These are phyloP conservation scores for Eilema griseolum DNA, from an alignment of 2,888 invertebrate genomes.

Conservation along the genomic window DNA sequence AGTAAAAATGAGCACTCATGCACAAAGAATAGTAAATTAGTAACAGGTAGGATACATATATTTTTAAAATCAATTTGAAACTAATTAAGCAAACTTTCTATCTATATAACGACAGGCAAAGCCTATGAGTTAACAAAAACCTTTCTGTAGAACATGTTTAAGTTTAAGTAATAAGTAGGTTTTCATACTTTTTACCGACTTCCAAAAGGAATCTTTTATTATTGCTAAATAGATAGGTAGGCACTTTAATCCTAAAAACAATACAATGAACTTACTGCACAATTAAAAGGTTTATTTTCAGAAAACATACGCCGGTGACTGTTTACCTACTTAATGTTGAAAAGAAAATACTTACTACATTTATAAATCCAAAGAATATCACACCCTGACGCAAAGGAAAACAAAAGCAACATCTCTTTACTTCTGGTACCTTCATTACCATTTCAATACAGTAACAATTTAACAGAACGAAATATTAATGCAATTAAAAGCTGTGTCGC, in stretches of 20 bases:
- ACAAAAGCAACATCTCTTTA: constrained; percentile 78
- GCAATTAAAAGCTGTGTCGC: constrained; percentile 24
- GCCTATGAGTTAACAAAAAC: too few species aligned
- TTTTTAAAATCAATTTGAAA: too few species aligned
- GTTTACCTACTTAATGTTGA: background rate
- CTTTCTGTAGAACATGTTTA: too few species aligned
- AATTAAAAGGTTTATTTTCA: background rate
- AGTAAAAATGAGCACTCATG: too few species aligned
- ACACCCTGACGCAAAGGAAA: constrained; percentile 77
- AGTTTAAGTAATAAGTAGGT: too few species aligned
- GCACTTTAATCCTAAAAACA: background rate
- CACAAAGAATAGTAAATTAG: too few species aligned
- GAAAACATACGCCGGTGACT: background rate
- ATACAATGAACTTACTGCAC: background rate
- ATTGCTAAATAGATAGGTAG: too few species aligned
- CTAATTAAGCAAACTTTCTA: too few species aligned
- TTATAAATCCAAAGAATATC: constrained; percentile 76
- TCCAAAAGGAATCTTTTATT: too few species aligned
- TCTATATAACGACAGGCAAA: too few species aligned
- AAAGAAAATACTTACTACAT: constrained; percentile 71
- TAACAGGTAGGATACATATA: too few species aligned
- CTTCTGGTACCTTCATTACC: constrained; percentile 71
- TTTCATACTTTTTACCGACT: too few species aligned
- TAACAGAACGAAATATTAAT: constrained; percentile 22
- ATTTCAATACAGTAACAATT: constrained; percentile 36